Conservation (phyloP, 2,797 vertebrate genomes). For the Coccyzus lansbergi region DNA sequence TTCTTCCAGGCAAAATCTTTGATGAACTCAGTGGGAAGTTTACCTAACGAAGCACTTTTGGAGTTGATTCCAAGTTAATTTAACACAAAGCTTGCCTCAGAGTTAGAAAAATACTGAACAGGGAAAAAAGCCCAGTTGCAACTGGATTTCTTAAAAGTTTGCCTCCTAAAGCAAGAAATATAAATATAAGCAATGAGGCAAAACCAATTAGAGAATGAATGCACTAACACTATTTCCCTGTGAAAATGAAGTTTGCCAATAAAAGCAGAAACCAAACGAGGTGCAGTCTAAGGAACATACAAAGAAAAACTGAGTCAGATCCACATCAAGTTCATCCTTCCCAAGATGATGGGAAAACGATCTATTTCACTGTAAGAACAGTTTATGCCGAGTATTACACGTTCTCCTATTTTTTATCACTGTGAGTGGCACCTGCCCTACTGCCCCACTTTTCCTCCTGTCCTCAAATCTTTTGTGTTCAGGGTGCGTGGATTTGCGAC, state of each 20-base stretch:
- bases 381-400: background rate
- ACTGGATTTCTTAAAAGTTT: slow-evolving; percentile 40
- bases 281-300: background rate
- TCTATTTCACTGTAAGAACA: slow-evolving; percentile 1
- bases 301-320: background rate
- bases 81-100: slow-evolving; percentile 25
- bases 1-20: slow-evolving; percentile 17
- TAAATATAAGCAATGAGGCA: slow-evolving; percentile 49
- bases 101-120: slow-evolving; percentile 42
- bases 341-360: background rate
- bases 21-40: slow-evolving; percentile 33
- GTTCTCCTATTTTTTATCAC: slow-evolving; percentile 34
- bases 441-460: slow-evolving; percentile 51
- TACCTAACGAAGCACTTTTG: slow-evolving; percentile 43
- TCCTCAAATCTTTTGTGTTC: background rate
- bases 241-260: slow-evolving; percentile 30
- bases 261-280: slow-evolving; percentile 49
- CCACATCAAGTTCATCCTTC: background rate
- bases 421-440: slow-evolving; percentile 46
- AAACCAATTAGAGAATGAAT: slow-evolving; percentile 46
- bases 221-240: slow-evolving; percentile 2
- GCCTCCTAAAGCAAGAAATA: slow-evolving; percentile 42
- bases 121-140: slow-evolving; percentile 47
- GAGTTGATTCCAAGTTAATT: slow-evolving; percentile 40
- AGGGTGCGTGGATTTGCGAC: slow-evolving; percentile 18